A percentile compares a stretch with the other conserved stretches of the same genome.
Conservation (phyloP, 2,888 invertebrate species). For the Amphipoea lucens region DNA sequence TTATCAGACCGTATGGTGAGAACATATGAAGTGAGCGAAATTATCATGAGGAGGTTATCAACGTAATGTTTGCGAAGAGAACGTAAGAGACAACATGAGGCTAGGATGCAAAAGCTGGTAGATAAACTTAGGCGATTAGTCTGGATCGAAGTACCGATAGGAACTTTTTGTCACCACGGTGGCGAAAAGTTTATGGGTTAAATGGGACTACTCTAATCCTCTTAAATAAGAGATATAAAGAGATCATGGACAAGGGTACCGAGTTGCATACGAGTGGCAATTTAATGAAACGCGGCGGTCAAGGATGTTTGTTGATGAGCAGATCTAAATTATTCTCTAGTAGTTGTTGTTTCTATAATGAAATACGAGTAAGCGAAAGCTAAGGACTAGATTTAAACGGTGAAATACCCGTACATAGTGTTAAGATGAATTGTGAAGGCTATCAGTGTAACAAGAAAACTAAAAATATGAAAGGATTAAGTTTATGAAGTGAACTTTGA, state of each 20-base stretch:
- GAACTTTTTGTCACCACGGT: background rate
- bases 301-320: background rate
- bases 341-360: background rate
- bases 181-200: background rate
- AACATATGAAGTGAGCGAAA: background rate
- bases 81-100: too few species aligned
- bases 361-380: conserved; percentile 2
- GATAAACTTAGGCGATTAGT: background rate
- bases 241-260: background rate
- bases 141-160: background rate
- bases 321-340: conserved; percentile 4
- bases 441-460: conserved; percentile 2
- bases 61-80: background rate
- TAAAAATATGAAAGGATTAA: background rate
- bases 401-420: conserved; percentile 1
- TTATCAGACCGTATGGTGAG: background rate
- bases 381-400: conserved; percentile 17
- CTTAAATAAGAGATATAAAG: conserved; percentile 12
- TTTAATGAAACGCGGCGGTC: conserved; percentile 9
- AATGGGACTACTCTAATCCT: conserved; percentile 20
- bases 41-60: background rate
- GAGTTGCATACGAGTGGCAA: background rate
- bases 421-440: conserved; percentile 9
- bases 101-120: background rate
- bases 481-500: background rate